Evolutionary conservation across 2,888 invertebrate species (phyloP), one percentile per base, ranked within the genome.

Genomic region (Eilema griseolum): DNA sequence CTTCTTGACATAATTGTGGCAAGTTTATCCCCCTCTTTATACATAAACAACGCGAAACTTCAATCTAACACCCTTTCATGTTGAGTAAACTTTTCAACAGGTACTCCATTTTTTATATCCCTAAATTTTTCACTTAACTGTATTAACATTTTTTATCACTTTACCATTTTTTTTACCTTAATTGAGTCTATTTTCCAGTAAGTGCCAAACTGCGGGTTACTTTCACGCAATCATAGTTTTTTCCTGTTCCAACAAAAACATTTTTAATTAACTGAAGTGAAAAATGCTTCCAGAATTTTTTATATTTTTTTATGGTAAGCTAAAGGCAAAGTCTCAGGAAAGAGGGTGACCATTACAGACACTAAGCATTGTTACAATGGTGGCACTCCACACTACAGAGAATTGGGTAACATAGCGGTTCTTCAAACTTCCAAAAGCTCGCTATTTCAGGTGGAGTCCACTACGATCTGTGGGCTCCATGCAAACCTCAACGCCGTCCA

Each of bases 71-170:
- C 62, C 37, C 24, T 26, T 63, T 41, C 46, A 31, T 37, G 24
- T 33, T 23, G 24, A 52, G n/a, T 12, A 31, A 64, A 28, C 31
- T 64, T 63, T 64, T 56, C 28, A 64, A 23, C 23, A 12, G 7
- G 5, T 31, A 14, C 26, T 59, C 26, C 8, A 63, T 20, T 41
- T 63, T 24, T 41, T 20, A 41, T 24, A 12, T 12, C 63, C 26
- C 11, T 26, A 41, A 37, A 62, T 24, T 37, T 2, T 37, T 16
- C n/a, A 59, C 59, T 24, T 46, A 46, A 46, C 46, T 46, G 20
- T 46, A 46, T 46, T 46, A 46, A n/a, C n/a, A 61, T 31, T 46
- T 64, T 31, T 52, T 64, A 64, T 23, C 12, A 52, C 52, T 52
- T 12, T 23, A 11, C 20, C 59, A 59, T 24, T 12, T 24, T 59